A percentile compares a stretch with the other conserved stretches of the same genome.
phyloP scores from a whole-genome alignment of 35 echinoderm and acorn worm species.

The Apostichopus japonicus region DNA sequence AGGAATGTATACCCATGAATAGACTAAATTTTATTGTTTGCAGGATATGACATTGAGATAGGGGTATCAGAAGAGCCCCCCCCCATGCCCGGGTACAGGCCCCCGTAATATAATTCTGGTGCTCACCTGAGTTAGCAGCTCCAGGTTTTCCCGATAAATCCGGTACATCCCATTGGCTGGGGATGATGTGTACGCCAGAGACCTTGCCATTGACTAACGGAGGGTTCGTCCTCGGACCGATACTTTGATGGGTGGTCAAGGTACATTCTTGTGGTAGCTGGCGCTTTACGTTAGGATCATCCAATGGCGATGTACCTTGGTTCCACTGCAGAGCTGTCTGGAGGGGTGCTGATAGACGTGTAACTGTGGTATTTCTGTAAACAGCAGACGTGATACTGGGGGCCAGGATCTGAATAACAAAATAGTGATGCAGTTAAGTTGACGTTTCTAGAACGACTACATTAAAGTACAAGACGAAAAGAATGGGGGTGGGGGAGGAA shows the following conservation, averaged over 20 bases:
- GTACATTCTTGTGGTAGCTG: constrained; percentile 91
- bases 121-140: constrained; percentile 89
- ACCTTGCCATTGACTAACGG: constrained; percentile 78
- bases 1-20: no score
- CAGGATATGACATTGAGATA: no score
- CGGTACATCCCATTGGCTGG: constrained; percentile 85
- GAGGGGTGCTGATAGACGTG: constrained; percentile 81
- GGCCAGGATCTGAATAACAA: constrained; percentile 70
- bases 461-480: background rate
- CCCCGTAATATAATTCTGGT: background rate
- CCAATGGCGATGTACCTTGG: constrained; percentile 72
- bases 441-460: background rate
- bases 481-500: background rate
- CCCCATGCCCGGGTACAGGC: no score
- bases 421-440: background rate
- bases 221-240: constrained; percentile 83
- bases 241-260: constrained; percentile 68
- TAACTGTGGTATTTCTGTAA: constrained; percentile 60
- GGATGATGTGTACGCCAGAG: constrained; percentile 75
- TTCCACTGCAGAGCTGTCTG: constrained; percentile 69
- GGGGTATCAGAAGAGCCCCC: no score
- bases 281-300: constrained; percentile 83
- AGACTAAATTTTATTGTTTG: no score
- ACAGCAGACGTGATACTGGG: constrained; percentile 71
- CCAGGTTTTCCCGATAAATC: constrained; percentile 89